These are phyloP conservation scores for Epizoanthus stellaris DNA, from an alignment of 92 coral and sea anemone species.

Conservation along the genomic window DNA sequence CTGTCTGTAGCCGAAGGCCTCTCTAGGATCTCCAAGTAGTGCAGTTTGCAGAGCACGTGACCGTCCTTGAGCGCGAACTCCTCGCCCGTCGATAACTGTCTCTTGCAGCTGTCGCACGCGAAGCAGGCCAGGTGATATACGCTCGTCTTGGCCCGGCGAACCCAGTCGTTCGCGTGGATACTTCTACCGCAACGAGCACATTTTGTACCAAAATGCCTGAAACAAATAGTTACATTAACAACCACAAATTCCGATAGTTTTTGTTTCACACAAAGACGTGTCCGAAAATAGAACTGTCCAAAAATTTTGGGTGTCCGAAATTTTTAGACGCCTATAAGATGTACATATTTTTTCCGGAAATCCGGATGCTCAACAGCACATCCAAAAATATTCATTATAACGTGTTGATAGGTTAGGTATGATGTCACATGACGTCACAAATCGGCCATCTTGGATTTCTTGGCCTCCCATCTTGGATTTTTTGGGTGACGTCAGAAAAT, in stretches of 20 bases:
- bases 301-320: too few species aligned
- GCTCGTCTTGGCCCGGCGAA: slow-evolving; percentile 92
- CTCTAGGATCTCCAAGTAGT: slow-evolving; percentile 90
- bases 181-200: slow-evolving; percentile 96
- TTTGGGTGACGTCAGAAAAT: too few species aligned
- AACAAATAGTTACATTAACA: background rate
- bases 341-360: too few species aligned
- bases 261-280: background rate
- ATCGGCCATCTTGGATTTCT: too few species aligned
- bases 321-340: too few species aligned
- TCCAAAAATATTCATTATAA: too few species aligned
- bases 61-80: slow-evolving; percentile 96
- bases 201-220: slow-evolving; percentile 92
- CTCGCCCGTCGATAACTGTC: slow-evolving; percentile 98
- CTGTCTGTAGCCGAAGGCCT: slow-evolving; percentile 70
- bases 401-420: too few species aligned
- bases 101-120: slow-evolving; percentile 93
- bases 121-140: slow-evolving; percentile 98
- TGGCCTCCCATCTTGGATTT: too few species aligned
- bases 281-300: too few species aligned
- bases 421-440: too few species aligned
- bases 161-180: slow-evolving; percentile 99
- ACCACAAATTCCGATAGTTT: too few species aligned
- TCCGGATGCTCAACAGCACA: too few species aligned
- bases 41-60: slow-evolving; percentile 91